Percentiles rank a stretch among this genome's conserved stretches.
phyloP scores from a whole-genome alignment of 2,888 invertebrate genomes.

The Drosophila anceps region DNA sequence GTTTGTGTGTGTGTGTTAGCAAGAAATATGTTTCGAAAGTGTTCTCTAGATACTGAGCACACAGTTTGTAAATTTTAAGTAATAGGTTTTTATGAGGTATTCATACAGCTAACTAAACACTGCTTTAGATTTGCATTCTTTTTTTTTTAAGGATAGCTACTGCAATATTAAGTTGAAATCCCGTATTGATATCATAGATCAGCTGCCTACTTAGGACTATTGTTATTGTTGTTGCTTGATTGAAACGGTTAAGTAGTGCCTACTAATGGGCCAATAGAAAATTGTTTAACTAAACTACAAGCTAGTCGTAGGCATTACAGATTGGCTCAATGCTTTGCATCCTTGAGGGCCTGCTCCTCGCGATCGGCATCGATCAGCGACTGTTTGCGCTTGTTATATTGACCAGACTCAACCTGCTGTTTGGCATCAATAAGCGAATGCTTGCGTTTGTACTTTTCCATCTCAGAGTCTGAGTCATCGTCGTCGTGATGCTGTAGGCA shows the following conservation, averaged over 20 bases:
- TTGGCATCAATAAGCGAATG: conserved; percentile 79
- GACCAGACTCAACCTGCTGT: conserved; percentile 69
- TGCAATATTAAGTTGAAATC: conserved; percentile 2
- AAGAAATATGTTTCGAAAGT: conserved; percentile 21
- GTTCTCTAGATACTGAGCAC: conserved; percentile 41
- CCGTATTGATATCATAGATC: conserved; percentile 4
- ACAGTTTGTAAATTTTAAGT: conserved; percentile 18
- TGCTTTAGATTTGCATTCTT: neutral
- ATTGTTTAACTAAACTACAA: conserved; percentile 70
- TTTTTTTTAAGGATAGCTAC: neutral
- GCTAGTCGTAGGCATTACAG: conserved; percentile 43
- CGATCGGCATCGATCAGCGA: conserved; percentile 73
- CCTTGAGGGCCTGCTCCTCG: conserved; percentile 75
- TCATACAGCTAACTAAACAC: conserved; percentile 21
- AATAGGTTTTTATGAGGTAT: conserved; percentile 31
- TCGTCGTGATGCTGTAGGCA: conserved; percentile 77
- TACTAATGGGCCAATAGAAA: conserved; percentile 29
- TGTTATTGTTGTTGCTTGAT: conserved; percentile 9
- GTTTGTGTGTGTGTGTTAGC: conserved; percentile 1
- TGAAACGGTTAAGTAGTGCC: conserved; percentile 17
- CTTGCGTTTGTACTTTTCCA: conserved; percentile 81
- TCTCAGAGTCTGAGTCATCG: conserved; percentile 77
- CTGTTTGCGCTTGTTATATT: conserved; percentile 77
- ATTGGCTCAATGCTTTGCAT: conserved; percentile 73
- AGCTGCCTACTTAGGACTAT: conserved; percentile 20